phyloP scores from a whole-genome alignment of 2,888 invertebrate species.

The Dusona sp. region DNA sequence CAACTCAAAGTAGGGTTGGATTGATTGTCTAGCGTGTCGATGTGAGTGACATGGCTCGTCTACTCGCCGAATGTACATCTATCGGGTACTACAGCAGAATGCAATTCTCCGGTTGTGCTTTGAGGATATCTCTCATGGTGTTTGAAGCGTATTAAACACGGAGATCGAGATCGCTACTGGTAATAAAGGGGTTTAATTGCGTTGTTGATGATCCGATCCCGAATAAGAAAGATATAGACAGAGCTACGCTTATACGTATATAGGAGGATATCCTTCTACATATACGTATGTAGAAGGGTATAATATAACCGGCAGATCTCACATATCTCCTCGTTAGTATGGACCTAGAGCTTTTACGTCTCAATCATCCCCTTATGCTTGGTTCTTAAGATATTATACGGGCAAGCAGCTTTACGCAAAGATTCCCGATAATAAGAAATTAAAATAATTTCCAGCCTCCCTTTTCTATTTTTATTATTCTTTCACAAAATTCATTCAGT shows the following conservation, averaged over 20 bases:
- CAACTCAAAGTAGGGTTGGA: conserved; percentile 22
- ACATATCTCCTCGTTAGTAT: conserved; percentile 27
- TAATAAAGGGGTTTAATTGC: conserved; percentile 81
- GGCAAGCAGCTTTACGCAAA: not conserved
- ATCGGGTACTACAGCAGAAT: conserved; percentile 31
- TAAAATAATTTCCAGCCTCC: not conserved
- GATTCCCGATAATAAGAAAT: conserved; percentile 47
- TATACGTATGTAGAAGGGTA: not conserved
- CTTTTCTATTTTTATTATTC: not conserved
- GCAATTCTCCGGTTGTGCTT: conserved; percentile 51
- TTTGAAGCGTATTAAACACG: conserved; percentile 51
- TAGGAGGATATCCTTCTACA: too few relatives aligned
- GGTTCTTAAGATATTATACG: not conserved
- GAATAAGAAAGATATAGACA: conserved; percentile 2
- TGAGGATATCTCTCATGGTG: conserved; percentile 49
- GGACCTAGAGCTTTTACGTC: not conserved
- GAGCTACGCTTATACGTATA: not conserved
- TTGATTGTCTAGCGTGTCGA: conserved; percentile 42
- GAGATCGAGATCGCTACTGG: conserved; percentile 65
- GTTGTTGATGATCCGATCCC: conserved; percentile 74
- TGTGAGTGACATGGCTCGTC: conserved; percentile 49
- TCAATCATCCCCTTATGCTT: conserved; percentile 10
- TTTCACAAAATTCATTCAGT: not conserved
- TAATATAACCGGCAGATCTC: conserved; percentile 57
- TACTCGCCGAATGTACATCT: conserved; percentile 33